Base-by-base conservation (phyloP, 1,140 invertebrate species). In the Brachionus asplanchnoidis region DNA sequence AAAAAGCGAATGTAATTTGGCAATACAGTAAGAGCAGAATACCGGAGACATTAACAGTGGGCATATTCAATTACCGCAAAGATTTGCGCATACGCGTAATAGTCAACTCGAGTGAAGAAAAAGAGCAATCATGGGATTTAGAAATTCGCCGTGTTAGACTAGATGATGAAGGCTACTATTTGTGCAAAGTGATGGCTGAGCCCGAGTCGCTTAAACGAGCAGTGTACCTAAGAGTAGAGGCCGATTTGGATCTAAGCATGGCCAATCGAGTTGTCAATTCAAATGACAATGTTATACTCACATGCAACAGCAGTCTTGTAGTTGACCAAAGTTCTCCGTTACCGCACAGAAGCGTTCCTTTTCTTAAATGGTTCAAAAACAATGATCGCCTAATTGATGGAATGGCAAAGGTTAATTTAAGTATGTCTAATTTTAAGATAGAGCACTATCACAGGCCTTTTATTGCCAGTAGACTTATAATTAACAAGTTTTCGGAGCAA, bases 11-110 rank as follows among this genome's bases (percentile, higher is more conserved):
- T 65, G 53, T 82, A 44, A 82, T 82, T n/a, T 82, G 79, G 79
- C 79, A 82, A 28, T 82, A 42, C 20, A 82, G 65, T n/a, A 60
- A 82, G 14, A 68, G 32, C 32, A 11, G 23, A n/a, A 65, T 82
- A 82, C 79, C 79, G 65, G 79, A 82, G 40, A 82, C 79, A 20
- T 56, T 82, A 14, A 82, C 79, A 20, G 53, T 82, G 12, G 79
- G 79, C 14, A 44, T 44, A 42, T 65, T 65, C 26, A 44, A 82
- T 46, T 82, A 82, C n/a, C 79, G 79, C 23, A 82, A 82, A 40
- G 79, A 82, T 56, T 82, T 44, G n/a, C 79, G 79, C 4, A 36
- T 82, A 40, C 20, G 79, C 5, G 79, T 82, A 3, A 65, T 82
- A 11, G 50, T 36, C 8, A 82, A 82, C 26, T 12, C 79, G 8